phyloP scores from a whole-genome alignment of 1,140 invertebrate genomes.

The Trichonephila inaurata region DNA sequence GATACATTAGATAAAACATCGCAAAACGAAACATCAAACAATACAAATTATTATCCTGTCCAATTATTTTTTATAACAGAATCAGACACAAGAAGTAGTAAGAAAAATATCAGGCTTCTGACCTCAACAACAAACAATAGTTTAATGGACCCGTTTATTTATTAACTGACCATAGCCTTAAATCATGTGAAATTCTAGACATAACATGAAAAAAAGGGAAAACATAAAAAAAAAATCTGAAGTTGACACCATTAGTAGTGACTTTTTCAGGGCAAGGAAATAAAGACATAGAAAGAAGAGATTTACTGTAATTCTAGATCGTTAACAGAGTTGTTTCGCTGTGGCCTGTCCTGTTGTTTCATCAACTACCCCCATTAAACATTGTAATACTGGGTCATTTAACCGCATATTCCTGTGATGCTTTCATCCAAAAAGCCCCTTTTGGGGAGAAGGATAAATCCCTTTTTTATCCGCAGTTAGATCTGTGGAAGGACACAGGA shows the following conservation, averaged over 20 bases:
- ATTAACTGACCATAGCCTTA: not conserved
- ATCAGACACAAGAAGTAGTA: too few species aligned
- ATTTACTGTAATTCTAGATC: conserved; percentile 35
- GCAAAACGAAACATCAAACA: too few species aligned
- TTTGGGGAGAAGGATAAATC: not conserved
- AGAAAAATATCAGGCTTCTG: not conserved
- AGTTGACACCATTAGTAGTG: conserved; percentile 22
- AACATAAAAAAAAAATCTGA: not conserved
- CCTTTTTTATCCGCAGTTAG: not conserved
- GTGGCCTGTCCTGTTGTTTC: not conserved
- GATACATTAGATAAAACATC: too few species aligned
- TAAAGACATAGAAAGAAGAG: not conserved
- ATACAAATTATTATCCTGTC: too few species aligned
- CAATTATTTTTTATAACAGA: too few species aligned
- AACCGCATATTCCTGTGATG: not conserved
- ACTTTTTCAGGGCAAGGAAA: not conserved
- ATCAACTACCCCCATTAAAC: conserved; percentile 12
- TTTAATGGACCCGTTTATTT: not conserved
- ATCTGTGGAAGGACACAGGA: not conserved
- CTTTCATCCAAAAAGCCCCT: not conserved
- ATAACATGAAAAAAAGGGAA: not conserved
- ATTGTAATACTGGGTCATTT: conserved; percentile 23
- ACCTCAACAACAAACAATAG: not conserved
- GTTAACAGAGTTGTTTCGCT: conserved; percentile 31
- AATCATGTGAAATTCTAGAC: not conserved